phyloP scores from a whole-genome alignment of 1,140 invertebrate species.

The Sitophilus oryzae region DNA sequence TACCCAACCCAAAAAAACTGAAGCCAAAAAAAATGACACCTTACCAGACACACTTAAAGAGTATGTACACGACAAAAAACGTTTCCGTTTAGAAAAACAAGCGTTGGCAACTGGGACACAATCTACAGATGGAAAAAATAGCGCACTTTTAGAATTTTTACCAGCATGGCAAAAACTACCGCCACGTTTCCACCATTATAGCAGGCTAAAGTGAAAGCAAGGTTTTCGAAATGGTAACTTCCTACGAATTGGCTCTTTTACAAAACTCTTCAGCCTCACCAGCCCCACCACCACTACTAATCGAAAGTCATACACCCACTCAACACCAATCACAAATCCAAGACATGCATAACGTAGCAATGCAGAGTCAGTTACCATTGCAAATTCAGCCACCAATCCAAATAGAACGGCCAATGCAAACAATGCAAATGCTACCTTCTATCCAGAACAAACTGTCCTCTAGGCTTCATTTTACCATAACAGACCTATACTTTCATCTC shows the following conservation, averaged over 20 bases:
- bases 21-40: constrained; percentile 11
- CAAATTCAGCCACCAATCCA: too few species aligned
- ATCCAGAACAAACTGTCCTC: background rate
- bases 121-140: constrained; percentile 10
- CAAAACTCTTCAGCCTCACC: constrained; percentile 13
- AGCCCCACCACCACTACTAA: constrained; percentile 13
- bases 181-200: constrained; percentile 12
- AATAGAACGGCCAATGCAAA: too few species aligned
- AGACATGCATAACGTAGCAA: too few species aligned
- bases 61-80: constrained; percentile 18
- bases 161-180: constrained; percentile 15
- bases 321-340: constrained; percentile 4
- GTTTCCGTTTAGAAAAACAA: constrained; percentile 15
- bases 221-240: constrained; percentile 16
- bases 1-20: too few species aligned
- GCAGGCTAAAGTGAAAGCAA: constrained; percentile 17
- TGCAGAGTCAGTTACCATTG: too few species aligned
- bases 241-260: constrained; percentile 17
- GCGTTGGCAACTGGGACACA: constrained; percentile 8
- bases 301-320: constrained; percentile 12
- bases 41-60: constrained; percentile 18
- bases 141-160: constrained; percentile 16
- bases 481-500: constrained; percentile 1
- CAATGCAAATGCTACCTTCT: too few species aligned
- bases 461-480: constrained; percentile 9